Conservation (phyloP, 2,888 invertebrate species). For the Xanthia icteritia region DNA sequence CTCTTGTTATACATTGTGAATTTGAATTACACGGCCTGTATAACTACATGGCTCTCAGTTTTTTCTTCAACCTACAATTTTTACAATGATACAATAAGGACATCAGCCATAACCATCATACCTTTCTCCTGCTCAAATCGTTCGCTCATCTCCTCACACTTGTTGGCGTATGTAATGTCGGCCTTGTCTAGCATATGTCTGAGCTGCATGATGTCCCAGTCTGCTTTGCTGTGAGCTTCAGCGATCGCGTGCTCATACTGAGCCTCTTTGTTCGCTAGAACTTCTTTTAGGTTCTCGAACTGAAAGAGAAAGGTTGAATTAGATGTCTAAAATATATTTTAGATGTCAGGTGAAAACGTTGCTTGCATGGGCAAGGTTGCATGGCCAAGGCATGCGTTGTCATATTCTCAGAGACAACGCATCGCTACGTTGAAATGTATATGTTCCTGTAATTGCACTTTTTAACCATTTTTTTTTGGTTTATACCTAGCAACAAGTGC, state of each 20-base stretch:
- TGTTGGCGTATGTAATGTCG: conserved; percentile 93
- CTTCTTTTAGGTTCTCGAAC: conserved; percentile 92
- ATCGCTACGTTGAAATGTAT: no score
- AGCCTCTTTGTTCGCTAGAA: conserved; percentile 92
- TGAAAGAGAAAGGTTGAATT: conserved; percentile 71
- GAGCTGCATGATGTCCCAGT: conserved; percentile 93
- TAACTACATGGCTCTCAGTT: neutral
- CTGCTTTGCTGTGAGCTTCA: conserved; percentile 91
- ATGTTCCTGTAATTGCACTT: no score
- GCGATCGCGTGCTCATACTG: conserved; percentile 89
- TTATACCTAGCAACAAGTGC: no score
- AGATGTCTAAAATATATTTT: no score
- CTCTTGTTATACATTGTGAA: no score
- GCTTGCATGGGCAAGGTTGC: no score
- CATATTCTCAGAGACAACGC: no score
- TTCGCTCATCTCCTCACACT: conserved; percentile 92
- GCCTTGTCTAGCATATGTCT: conserved; percentile 93
- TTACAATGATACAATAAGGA: neutral
- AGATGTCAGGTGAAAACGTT: no score
- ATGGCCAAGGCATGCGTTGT: no score
- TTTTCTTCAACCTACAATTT: neutral
- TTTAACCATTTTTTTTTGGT: no score
- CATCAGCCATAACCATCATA: neutral
- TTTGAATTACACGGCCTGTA: no score
- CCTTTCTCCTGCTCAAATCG: conserved; percentile 93